Evolutionary conservation across 2,888 invertebrate genomes (phyloP).

Genomic region (Hanleya hanleyi): DNA sequence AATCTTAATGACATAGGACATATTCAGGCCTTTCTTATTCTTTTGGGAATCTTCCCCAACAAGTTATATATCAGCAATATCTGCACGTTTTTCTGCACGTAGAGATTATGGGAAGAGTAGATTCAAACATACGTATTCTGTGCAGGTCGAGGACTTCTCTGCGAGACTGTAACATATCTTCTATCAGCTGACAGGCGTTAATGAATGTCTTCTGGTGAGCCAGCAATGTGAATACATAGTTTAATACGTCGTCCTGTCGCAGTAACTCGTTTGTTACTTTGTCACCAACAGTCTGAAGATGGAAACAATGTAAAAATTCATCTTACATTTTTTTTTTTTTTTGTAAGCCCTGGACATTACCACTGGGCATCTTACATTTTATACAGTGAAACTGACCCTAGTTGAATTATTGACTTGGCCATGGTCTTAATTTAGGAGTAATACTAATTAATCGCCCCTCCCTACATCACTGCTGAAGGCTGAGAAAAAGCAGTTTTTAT

Average conservation of each 20-base stretch:
- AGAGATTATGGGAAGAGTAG: neutral
- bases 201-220: conserved; percentile 68
- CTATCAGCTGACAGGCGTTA: conserved; percentile 69
- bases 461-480: too few relatives aligned
- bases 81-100: neutral
- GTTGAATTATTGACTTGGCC: neutral
- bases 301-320: too few relatives aligned
- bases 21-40: too few relatives aligned
- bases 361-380: too few relatives aligned
- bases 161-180: conserved; percentile 69
- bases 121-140: conserved; percentile 61
- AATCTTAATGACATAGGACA: too few relatives aligned
- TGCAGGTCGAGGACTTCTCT: conserved; percentile 67
- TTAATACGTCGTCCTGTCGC: conserved; percentile 64
- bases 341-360: too few relatives aligned
- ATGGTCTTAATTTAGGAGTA: too few relatives aligned
- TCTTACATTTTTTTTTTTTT: too few relatives aligned
- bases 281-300: conserved; percentile 59
- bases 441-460: too few relatives aligned
- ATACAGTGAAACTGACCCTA: too few relatives aligned
- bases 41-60: too few relatives aligned
- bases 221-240: conserved; percentile 68
- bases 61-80: too few relatives aligned
- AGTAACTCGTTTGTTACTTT: conserved; percentile 54
- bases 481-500: conserved; percentile 1